Conservation (phyloP, 2,888 invertebrate species). For the Apodemia zela region DNA sequence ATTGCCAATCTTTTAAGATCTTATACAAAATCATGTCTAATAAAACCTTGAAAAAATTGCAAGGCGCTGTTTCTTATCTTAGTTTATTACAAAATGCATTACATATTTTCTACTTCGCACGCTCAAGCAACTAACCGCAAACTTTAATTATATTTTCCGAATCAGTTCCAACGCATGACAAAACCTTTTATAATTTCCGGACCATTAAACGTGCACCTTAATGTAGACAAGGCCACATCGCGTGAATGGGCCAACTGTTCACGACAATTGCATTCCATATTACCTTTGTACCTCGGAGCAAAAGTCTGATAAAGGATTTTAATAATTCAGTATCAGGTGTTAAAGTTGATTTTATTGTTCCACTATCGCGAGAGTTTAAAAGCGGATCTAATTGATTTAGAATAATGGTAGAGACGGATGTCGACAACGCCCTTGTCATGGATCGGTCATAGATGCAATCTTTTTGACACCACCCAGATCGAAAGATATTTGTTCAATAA, state of each 20-base stretch:
- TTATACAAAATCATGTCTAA: neutral
- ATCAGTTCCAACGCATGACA: constrained; percentile 48
- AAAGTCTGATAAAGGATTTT: constrained; percentile 45
- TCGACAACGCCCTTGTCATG: constrained; percentile 66
- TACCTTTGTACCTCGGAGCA: constrained; percentile 42
- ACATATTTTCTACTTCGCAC: constrained; percentile 21
- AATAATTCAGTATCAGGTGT: constrained; percentile 48
- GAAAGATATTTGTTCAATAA: neutral
- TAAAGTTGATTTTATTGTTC: constrained; percentile 53
- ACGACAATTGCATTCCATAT: constrained; percentile 46
- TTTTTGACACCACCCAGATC: constrained; percentile 13
- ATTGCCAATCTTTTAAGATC: neutral
- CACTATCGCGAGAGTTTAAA: constrained; percentile 49
- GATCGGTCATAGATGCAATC: constrained; percentile 25
- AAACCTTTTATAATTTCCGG: constrained; percentile 66
- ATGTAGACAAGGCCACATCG: constrained; percentile 59
- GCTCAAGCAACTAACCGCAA: constrained; percentile 42
- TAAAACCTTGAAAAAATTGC: neutral
- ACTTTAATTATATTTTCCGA: constrained; percentile 47
- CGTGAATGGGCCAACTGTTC: constrained; percentile 6
- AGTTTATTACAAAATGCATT: constrained; percentile 24
- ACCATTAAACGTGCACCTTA: constrained; percentile 61
- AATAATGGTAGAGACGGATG: constrained; percentile 59
- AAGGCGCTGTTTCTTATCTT: neutral
- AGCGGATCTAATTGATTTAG: constrained; percentile 69